Evolutionary conservation across 2,113 vertebrate species (phyloP), one percentile per base, ranked within the genome.

Genomic region (Erythrolamprus reginae): DNA sequence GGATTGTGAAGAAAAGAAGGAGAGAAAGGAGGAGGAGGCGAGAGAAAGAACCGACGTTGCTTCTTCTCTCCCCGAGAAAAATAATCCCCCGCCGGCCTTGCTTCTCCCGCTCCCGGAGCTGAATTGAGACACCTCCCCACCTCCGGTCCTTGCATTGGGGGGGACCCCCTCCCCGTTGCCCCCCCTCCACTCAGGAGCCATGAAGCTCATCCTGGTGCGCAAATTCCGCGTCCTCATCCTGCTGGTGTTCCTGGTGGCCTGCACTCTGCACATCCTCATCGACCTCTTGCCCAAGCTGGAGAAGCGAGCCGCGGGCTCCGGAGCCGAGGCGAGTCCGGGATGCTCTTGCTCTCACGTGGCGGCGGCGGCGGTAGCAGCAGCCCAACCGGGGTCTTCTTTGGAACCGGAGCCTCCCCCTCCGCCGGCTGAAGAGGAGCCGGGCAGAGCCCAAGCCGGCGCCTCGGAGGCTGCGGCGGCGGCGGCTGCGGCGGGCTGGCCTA

Each of bases 251-350:
- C 96, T 99, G 50, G 94, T 98, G 56, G 98, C 98, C 5, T 99
- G 99, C 96, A 98, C 98, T 19, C 97, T 99, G 98, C 98, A 99
- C 96, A 98, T 99, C 82, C 97, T 98, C 97, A 98, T 99, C 77
- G 99, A 99, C 96, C 95, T 99, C 95, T 95, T 99, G 91, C 99
- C 99, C 1, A 98, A 97, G 95, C 98, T 99, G 97, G 98, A 99
- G 96, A 93, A 96, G 83, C 97, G 97, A 2, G 95, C 97, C 3
- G 87, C 85, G 86, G 90, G 48, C 95, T 96, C 89, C 91, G 92
- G 15, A 82, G 93, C 0, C 94, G 96, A 92, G 92, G 93, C 19
- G 65, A 94, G 84, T 0, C 93, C n/a, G 56, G 28, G 92, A 53
- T 7, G 93, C 65, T 2, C 93, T 88, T 2, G 95, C 90, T 28